A percentile compares a stretch with the other conserved stretches of the same genome.
phyloP scores from a whole-genome alignment of 2,797 vertebrate species.

The Vireo griseus region DNA sequence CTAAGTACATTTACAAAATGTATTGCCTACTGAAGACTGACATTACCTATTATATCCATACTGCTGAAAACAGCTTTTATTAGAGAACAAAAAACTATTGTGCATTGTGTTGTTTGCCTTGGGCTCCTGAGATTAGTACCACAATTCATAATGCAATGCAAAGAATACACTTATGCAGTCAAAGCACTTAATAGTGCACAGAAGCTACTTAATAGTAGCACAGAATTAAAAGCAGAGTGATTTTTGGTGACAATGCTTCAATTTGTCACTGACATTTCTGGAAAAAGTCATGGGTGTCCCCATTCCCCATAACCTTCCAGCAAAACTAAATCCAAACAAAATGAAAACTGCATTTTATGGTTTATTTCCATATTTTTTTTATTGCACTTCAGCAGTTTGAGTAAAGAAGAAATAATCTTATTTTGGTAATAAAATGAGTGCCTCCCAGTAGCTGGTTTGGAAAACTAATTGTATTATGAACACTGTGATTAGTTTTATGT shows the following conservation, averaged over 20 bases:
- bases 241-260: background rate
- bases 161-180: background rate
- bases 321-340: background rate
- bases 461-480: background rate
- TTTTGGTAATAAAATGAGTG: background rate
- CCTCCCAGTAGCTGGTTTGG: background rate
- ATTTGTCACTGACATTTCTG: background rate
- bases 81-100: background rate
- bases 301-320: fast-evolving
- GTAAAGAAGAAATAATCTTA: background rate
- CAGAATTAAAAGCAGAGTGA: background rate
- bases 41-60: background rate
- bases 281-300: background rate
- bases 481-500: background rate
- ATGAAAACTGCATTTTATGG: background rate
- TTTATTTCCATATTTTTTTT: background rate
- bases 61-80: background rate
- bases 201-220: too few species aligned
- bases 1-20: background rate
- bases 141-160: background rate
- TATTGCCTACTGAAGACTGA: background rate
- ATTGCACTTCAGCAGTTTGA: background rate
- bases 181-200: too few species aligned
- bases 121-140: background rate
- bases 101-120: background rate